Base-by-base conservation (phyloP, 2,888 invertebrate species). In the Atethmia centrago region DNA sequence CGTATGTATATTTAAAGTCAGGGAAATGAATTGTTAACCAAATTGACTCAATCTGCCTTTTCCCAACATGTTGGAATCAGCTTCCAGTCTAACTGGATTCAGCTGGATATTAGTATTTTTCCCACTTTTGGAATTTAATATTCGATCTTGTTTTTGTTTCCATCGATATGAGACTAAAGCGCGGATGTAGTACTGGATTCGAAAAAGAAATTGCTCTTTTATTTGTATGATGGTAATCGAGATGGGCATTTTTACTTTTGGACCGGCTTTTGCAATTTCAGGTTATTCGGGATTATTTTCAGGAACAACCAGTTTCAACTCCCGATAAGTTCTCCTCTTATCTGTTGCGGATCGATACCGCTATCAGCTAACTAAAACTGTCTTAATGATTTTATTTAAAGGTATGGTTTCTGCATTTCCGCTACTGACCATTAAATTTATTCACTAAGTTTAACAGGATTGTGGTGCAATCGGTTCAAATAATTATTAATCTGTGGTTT, bases 401-500 rank as follows among this genome's bases (percentile, higher is more conserved):
- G n/a, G n/a, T 40, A 21, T 19, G 19, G 19, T 40, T 25, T 25
- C 14, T 45, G 40, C 45, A 10, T 28, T 19, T 10, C 19, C 12
- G 19, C 19, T 62, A 19, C 12, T 25, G 7, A 21, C 21, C 9
- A n/a, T 36, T 3, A 36, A 36, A 36, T 36, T 5, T 36, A 45
- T 72, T 64, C 10, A 36, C 10, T 58, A 16, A 42, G 53, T 47
- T 28, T 16, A n/a, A 36, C 45, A n/a, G 55, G 21, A 62, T 63
- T 45, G 31, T 19, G 40, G 36, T 42, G n/a, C 49, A 65, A 61
- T 66, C 19, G 2, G n/a, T 49, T 25, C 45, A 58, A 21, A 53
- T 21, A 53, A 65, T 65, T 49, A 61, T 55, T 40, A 77, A 61
- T 74, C 25, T 56, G 80, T 56, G 77, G 77, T 74, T 16, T 25